A percentile compares a stretch with the other conserved stretches of the same genome.
Conservation (phyloP, 2,888 invertebrate species). For the Luffia ferchaultella region DNA sequence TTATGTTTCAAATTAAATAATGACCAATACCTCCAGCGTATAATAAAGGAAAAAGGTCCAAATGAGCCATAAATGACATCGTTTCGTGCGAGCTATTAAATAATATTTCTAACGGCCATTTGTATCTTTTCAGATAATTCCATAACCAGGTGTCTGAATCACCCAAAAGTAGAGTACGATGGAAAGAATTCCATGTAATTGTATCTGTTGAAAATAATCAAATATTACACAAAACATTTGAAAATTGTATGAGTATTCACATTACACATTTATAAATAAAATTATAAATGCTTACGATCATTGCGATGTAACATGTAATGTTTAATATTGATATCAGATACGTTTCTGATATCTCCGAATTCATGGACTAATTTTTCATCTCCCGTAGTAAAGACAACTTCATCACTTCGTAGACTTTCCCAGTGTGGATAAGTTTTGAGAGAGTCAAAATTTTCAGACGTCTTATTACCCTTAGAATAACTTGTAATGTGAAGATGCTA, state of each 20-base stretch:
- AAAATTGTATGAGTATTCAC: too few species aligned
- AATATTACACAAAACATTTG: too few species aligned
- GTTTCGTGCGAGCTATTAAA: conserved; percentile 24
- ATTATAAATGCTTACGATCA: too few species aligned
- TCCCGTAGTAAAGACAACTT: conserved; percentile 26
- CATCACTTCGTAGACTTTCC: conserved; percentile 34
- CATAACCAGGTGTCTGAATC: conserved; percentile 25
- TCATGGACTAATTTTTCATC: conserved; percentile 28
- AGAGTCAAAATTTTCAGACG: neutral
- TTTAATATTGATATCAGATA: conserved; percentile 27
- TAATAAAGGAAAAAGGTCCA: conserved; percentile 38
- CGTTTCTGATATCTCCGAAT: conserved; percentile 28
- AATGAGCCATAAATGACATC: conserved; percentile 38
- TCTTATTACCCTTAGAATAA: neutral
- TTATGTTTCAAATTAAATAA: too few species aligned
- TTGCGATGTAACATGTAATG: conserved; percentile 24
- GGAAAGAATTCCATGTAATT: conserved; percentile 37
- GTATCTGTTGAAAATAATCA: neutral
- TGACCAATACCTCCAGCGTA: conserved; percentile 52
- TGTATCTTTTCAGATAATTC: conserved; percentile 26
- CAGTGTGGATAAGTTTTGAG: conserved; percentile 18
- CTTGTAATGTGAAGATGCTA: conserved; percentile 1
- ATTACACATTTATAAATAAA: too few species aligned
- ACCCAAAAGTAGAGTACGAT: conserved; percentile 35
- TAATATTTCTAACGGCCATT: conserved; percentile 48